Evolutionary conservation across 2,888 invertebrate genomes (phyloP).

Genomic region (Synergus gifuensis): DNA sequence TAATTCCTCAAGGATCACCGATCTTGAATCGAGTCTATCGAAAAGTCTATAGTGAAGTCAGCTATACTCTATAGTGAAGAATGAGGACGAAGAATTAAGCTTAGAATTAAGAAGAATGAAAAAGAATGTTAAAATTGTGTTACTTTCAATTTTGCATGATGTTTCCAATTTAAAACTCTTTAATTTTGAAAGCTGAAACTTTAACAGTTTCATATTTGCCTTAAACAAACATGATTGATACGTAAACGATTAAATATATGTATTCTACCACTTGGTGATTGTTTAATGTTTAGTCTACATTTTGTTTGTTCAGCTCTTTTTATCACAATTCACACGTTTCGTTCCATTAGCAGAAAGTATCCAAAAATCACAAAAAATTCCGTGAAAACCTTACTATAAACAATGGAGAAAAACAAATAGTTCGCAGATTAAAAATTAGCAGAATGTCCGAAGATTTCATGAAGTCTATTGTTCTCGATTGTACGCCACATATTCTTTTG

Average conservation of each 20-base stretch:
- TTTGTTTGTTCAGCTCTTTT: background rate
- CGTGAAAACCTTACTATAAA: background rate
- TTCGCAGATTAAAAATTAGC: background rate
- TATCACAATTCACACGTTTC: background rate
- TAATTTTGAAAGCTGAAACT: background rate
- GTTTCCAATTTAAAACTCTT: background rate
- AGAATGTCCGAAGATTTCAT: background rate
- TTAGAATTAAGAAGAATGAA: no score
- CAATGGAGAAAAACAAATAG: background rate
- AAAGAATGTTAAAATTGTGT: no score
- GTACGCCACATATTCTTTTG: constrained; percentile 17
- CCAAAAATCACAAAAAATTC: background rate
- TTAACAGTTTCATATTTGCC: background rate
- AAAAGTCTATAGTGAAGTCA: no score
- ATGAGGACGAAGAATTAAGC: no score
- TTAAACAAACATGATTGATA: background rate
- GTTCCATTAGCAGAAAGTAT: background rate
- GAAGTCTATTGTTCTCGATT: constrained; percentile 10
- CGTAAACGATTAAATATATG: background rate
- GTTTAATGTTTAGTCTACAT: background rate
- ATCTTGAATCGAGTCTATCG: no score
- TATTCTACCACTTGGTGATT: background rate
- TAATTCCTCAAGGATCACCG: background rate
- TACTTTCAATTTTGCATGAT: background rate
- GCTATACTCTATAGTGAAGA: no score